Evolutionary conservation across 2,113 vertebrate species (phyloP).

Genomic region (Rhinichthys klamathensis): DNA sequence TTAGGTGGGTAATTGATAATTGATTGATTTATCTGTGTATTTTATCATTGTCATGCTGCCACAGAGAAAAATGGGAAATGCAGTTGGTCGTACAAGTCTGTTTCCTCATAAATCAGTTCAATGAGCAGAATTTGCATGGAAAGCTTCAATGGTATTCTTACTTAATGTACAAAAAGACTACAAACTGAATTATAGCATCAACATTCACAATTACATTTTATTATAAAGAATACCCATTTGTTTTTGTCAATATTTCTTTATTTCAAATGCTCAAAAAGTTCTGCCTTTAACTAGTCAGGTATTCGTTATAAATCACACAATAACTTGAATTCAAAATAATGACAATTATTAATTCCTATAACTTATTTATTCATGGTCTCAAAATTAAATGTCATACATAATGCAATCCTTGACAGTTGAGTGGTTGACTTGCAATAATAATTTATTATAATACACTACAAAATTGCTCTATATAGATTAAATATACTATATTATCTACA

Average conservation of each 20-base stretch:
- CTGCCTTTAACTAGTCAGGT: neutral
- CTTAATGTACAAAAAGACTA: neutral
- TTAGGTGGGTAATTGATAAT: neutral
- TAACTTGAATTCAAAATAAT: neutral
- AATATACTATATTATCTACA: neutral
- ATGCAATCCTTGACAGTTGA: neutral
- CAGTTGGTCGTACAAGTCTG: neutral
- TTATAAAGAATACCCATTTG: neutral
- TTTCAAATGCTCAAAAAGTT: neutral
- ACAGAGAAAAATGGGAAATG: neutral
- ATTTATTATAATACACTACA: neutral
- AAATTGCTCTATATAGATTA: neutral
- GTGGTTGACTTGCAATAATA: neutral
- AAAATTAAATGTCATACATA: neutral
- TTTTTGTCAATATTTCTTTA: neutral
- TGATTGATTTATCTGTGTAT: neutral
- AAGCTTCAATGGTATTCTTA: no score
- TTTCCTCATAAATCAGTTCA: constrained; percentile 6
- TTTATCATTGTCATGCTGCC: neutral
- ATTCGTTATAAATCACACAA: neutral
- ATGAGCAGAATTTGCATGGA: neutral
- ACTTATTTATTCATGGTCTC: neutral
- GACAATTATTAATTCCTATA: neutral
- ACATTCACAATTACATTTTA: neutral
- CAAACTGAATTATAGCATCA: neutral